Base-by-base conservation (phyloP, 1,140 invertebrate species). In the Apis laboriosa region DNA sequence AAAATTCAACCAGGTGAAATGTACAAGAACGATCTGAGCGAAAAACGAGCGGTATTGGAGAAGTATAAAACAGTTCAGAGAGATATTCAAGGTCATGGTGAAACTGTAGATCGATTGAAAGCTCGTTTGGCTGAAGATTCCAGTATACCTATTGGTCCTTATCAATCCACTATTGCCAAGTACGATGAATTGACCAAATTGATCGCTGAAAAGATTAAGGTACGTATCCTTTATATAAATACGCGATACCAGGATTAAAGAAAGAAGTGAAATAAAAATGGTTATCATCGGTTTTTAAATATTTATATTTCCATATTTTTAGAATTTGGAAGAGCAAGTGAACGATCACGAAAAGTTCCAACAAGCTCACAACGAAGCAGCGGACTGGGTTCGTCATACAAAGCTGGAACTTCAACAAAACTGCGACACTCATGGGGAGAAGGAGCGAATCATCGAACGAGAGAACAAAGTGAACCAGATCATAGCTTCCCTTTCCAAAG, bases 311-410 rank as follows among this genome's bases (percentile, higher is more conserved):
- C 73, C 83, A 63, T 24, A 24, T 86, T 86, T 92, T 34, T 82
- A 96, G 94, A 96, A 95, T 87, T 93, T 98, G 53, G 97, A 98
- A 91, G 95, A 96, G 58, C 97, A 98, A 94, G 97, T 98, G 0
- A 96, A 96, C 81, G 96, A 97, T 78, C 98, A 99, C 87, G 98
- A 99, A 88, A 96, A 97, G 85, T 99, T 98, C 92, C 97, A 97
- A 89, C 96, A 96, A 88, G 96, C 96, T 0, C 97, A 97, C 85
- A 96, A 97, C 82, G 97, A 97, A 88, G 97, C 98, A 84, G 96
- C 97, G 68, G 98, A 98, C 84, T 99, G 97, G 97, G 95, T 99
- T n/a, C 95, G 97, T 63, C 97, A 96, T 86, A 96, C 96, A 9
- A 96, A 97, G 90, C 95, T 98, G 24, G 96, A 97, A 80, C 95